Conservation (phyloP, 1,140 invertebrate species). For the Telenomus remus region DNA sequence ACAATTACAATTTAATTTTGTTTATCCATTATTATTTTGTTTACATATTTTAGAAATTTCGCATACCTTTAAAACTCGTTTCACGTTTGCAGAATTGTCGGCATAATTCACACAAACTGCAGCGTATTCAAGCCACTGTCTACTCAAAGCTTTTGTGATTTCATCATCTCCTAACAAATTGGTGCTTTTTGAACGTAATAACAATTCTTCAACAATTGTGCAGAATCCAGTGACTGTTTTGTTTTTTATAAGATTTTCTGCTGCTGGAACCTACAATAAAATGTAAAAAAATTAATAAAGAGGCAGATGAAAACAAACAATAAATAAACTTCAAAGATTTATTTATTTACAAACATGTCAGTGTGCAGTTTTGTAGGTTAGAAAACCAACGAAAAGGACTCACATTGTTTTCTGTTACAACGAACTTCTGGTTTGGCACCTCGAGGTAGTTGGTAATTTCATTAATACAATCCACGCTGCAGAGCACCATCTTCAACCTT, state of each 20-base stretch:
- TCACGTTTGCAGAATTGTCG: conserved; percentile 67
- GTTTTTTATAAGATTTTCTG: conserved; percentile 57
- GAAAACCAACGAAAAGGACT: conserved; percentile 30
- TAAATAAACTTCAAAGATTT: background rate
- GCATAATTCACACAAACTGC: conserved; percentile 74
- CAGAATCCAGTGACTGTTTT: conserved; percentile 72
- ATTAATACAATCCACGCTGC: conserved; percentile 65
- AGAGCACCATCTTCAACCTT: conserved; percentile 65
- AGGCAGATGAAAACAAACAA: too few species aligned
- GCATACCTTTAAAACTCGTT: conserved; percentile 67
- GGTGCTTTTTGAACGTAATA: conserved; percentile 68
- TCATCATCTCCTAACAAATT: conserved; percentile 65
- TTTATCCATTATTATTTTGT: too few species aligned
- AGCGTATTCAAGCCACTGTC: conserved; percentile 77
- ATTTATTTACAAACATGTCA: background rate
- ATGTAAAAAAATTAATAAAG: conserved; percentile 2
- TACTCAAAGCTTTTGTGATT: conserved; percentile 64
- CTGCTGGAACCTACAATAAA: conserved; percentile 59
- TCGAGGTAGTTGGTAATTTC: conserved; percentile 68
- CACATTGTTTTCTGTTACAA: conserved; percentile 68
- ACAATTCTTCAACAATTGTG: conserved; percentile 74
- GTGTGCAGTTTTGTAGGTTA: conserved; percentile 17
- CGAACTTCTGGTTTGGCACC: conserved; percentile 56
- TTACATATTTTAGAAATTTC: too few species aligned
- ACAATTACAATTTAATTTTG: too few species aligned